Evolutionary conservation across 1,140 invertebrate species (phyloP).

Genomic region (Phymorhynchus buccinoides): DNA sequence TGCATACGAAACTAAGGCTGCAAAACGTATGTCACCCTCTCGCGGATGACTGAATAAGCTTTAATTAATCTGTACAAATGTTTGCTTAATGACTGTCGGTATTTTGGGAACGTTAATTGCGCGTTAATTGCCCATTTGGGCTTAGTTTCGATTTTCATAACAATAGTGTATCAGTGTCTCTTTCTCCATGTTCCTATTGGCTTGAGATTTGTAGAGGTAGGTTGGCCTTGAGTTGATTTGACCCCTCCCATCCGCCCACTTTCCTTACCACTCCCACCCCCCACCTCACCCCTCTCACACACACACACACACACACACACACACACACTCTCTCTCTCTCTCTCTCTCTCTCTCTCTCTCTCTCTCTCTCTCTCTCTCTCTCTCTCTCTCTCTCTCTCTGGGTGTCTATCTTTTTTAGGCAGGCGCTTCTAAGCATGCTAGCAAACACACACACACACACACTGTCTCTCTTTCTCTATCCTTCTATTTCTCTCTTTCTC

Average conservation of each 20-base stretch:
- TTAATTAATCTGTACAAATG: neutral
- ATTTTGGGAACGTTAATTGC: neutral
- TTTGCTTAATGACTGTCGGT: neutral
- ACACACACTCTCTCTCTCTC: neutral
- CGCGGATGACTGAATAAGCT: neutral
- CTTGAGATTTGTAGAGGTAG: neutral
- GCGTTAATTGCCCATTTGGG: neutral
- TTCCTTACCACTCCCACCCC: neutral
- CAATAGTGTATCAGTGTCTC: neutral
- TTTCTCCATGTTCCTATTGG: neutral
- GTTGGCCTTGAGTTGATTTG: neutral
- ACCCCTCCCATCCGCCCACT: neutral
- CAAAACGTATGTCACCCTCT: neutral
- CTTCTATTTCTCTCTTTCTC: too few relatives aligned
- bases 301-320: neutral
- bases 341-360: neutral
- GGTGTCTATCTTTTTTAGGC: too few relatives aligned
- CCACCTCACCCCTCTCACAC: neutral
- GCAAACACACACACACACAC: neutral
- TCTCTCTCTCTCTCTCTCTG: neutral
- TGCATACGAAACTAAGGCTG: constrained; percentile 24
- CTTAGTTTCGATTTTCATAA: neutral
- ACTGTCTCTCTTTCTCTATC: neutral
- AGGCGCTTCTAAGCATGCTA: neutral
- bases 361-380: neutral